A percentile compares a stretch with the other conserved stretches of the same genome.
phyloP scores from a whole-genome alignment of 2,888 invertebrate species.

The Sipha maydis region DNA sequence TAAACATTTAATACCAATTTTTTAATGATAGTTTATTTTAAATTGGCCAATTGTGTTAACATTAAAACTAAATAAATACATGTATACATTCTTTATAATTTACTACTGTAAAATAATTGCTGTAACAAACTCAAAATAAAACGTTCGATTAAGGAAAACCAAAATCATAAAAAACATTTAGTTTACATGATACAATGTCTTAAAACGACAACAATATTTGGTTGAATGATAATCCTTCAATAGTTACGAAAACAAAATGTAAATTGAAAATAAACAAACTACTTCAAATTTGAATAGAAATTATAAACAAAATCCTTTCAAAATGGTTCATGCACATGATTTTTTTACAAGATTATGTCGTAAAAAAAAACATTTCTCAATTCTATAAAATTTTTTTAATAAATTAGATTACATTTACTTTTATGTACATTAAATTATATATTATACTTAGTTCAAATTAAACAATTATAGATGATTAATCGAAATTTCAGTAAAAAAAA shows the following conservation, averaged over 20 bases:
- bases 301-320: too few species aligned
- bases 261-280: neutral
- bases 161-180: neutral
- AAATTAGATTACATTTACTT: neutral
- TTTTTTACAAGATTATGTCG: neutral
- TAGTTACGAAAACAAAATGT: neutral
- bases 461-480: too few species aligned
- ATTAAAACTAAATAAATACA: neutral
- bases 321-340: neutral
- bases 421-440: too few species aligned
- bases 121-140: neutral
- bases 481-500: too few species aligned
- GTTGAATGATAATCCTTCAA: neutral
- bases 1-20: neutral
- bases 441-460: too few species aligned
- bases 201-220: too few species aligned
- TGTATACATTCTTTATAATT: neutral
- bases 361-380: neutral
- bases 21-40: neutral
- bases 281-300: too few species aligned
- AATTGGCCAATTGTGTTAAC: neutral
- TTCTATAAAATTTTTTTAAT: neutral
- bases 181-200: too few species aligned
- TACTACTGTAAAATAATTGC: neutral
- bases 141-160: neutral